These are phyloP conservation scores for Engraulis encrasicolus DNA, from an alignment of 2,113 vertebrate genomes.

Conservation along the genomic window DNA sequence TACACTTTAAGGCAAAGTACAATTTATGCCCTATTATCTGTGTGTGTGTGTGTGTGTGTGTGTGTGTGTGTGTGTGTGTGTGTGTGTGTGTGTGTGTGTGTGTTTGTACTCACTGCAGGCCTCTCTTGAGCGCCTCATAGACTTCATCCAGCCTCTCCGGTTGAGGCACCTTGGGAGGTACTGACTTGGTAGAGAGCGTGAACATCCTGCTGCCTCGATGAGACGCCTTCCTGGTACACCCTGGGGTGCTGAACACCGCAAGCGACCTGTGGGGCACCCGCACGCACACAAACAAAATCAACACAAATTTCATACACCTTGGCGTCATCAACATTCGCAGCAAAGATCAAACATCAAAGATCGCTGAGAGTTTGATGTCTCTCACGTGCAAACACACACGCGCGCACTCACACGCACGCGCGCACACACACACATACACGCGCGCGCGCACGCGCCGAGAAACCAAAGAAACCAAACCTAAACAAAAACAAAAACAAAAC, in stretches of 20 bases:
- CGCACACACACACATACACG: too few relatives aligned
- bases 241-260: constrained; percentile 87
- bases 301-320: background rate
- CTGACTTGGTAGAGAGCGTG: constrained; percentile 86
- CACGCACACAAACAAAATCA: background rate
- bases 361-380: background rate
- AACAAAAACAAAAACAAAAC: too few relatives aligned
- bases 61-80: background rate
- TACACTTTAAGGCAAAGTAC: too few relatives aligned
- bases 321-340: too few relatives aligned
- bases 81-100: constrained; percentile 8
- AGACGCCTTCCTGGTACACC: constrained; percentile 83
- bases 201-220: constrained; percentile 94
- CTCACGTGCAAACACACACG: too few relatives aligned
- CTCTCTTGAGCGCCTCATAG: constrained; percentile 90
- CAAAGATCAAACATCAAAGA: too few relatives aligned
- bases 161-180: constrained; percentile 90
- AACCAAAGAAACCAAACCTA: too few relatives aligned
- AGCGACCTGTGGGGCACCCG: constrained; percentile 74
- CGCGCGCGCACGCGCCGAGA: too few relatives aligned
- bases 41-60: background rate
- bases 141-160: constrained; percentile 92
- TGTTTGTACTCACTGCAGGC: constrained; percentile 84
- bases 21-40: too few relatives aligned
- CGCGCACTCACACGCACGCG: too few relatives aligned